A percentile compares a stretch with the other conserved stretches of the same genome.
These are phyloP conservation scores for Crocidura indochinensis DNA, from an alignment of 2,797 vertebrate genomes.

Conservation along the genomic window DNA sequence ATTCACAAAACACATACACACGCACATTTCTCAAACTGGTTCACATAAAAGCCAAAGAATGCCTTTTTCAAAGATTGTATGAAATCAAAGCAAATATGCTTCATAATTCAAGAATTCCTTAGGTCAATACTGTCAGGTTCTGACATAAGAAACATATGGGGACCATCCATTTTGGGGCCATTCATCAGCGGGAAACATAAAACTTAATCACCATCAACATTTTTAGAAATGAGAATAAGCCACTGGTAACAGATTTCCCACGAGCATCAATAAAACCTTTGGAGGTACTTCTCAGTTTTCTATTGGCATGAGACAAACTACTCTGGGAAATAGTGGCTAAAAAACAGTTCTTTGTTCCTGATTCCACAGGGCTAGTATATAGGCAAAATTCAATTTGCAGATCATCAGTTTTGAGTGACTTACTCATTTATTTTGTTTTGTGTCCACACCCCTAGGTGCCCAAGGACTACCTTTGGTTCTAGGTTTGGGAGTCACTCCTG, in stretches of 20 bases:
- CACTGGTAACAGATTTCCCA: not conserved
- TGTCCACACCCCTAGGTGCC: too few relatives aligned
- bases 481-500: too few relatives aligned
- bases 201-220: not conserved
- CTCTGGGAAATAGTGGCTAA: not conserved
- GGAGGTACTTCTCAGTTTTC: not conserved
- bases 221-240: conserved; percentile 17
- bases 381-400: not conserved
- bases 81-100: conserved; percentile 22
- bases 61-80: not conserved
- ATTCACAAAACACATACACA: too few relatives aligned
- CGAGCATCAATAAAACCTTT: not conserved
- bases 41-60: not conserved
- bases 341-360: not conserved
- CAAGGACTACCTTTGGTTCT: too few relatives aligned
- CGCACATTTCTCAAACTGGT: not conserved
- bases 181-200: not conserved
- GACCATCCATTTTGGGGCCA: not conserved
- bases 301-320: not conserved
- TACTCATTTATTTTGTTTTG: too few relatives aligned
- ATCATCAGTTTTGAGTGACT: not conserved
- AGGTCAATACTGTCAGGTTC: not conserved
- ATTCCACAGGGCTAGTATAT: not conserved
- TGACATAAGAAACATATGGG: not conserved
- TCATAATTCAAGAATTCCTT: not conserved